These are phyloP conservation scores for Peromyscus aztecus DNA, from an alignment of 2,797 vertebrate genomes.

Conservation along the genomic window DNA sequence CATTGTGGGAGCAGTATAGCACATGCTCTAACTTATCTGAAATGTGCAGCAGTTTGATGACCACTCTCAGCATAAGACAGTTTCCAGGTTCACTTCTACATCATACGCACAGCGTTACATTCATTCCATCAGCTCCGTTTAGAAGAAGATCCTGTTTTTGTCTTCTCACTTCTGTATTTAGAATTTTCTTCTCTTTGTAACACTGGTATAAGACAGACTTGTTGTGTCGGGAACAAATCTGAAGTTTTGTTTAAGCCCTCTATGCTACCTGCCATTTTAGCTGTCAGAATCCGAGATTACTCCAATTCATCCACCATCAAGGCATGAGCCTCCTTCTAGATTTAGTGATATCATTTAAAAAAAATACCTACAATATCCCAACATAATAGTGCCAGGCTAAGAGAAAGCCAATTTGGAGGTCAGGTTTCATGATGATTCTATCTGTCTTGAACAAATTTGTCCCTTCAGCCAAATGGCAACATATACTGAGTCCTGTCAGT, in stretches of 20 bases:
- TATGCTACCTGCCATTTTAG: not conserved
- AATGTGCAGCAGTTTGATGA: not conserved
- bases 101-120: not conserved
- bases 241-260: not conserved
- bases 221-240: not conserved
- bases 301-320: not conserved
- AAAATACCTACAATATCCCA: not conserved
- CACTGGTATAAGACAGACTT: not conserved
- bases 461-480: not conserved
- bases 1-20: no score
- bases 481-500: not conserved
- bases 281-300: not conserved
- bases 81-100: not conserved
- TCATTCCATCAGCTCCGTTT: not conserved
- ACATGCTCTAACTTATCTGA: no score
- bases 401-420: not conserved
- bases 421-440: not conserved
- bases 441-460: not conserved
- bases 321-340: not conserved
- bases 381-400: not conserved
- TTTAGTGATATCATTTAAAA: not conserved
- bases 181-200: not conserved
- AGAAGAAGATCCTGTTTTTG: not conserved
- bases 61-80: not conserved
- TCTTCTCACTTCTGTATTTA: not conserved